Conservation (phyloP, 2,888 invertebrate species). For the Acleris laterana region DNA sequence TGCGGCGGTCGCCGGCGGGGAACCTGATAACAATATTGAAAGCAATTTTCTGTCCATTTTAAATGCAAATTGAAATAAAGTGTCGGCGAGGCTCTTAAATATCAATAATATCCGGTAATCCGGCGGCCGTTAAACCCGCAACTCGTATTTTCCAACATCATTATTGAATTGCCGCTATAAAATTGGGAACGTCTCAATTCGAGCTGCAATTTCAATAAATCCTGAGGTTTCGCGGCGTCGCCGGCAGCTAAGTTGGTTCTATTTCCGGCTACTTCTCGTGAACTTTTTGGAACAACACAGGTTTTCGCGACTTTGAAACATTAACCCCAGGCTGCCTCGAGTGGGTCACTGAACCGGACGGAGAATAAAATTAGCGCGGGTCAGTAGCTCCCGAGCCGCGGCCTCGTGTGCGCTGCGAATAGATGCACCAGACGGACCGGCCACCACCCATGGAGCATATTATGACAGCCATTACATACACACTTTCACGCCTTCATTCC, state of each 20-base stretch:
- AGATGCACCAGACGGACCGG: too few species aligned
- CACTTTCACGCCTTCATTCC: too few species aligned
- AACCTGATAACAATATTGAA: slow-evolving; percentile 13
- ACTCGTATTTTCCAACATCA: slow-evolving; percentile 18
- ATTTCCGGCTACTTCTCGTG: background rate
- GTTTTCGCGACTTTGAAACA: too few species aligned
- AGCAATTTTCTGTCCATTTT: slow-evolving; percentile 16
- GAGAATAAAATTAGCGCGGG: too few species aligned
- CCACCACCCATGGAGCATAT: too few species aligned
- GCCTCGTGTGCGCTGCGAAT: too few species aligned
- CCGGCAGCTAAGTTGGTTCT: background rate
- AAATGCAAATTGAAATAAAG: slow-evolving; percentile 25
- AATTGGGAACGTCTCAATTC: slow-evolving; percentile 17
- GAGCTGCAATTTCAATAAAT: slow-evolving; percentile 1
- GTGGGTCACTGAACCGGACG: too few species aligned
- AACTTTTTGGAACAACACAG: too few species aligned
- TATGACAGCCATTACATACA: too few species aligned
- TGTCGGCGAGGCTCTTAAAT: slow-evolving; percentile 16
- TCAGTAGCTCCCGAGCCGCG: too few species aligned
- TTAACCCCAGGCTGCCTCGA: too few species aligned
- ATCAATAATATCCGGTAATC: slow-evolving; percentile 9
- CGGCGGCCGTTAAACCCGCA: slow-evolving; percentile 10
- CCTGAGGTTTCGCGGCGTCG: background rate
- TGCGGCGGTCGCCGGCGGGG: slow-evolving; percentile 4
- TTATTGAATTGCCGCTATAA: slow-evolving; percentile 18